Conservation (phyloP, 1,140 invertebrate genomes). For the Gryon sp. region DNA sequence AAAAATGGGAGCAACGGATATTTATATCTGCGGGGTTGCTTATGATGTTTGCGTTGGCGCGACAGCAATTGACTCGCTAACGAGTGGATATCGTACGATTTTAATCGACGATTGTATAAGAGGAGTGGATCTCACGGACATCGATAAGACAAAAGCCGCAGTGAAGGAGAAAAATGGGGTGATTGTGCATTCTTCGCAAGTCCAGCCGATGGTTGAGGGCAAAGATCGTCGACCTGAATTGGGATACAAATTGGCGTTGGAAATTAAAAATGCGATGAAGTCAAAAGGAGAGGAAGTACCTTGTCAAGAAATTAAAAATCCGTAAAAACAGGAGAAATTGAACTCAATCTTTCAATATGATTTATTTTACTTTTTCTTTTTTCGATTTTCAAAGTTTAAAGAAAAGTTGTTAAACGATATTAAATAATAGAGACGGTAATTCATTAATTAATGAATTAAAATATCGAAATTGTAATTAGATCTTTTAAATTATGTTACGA, state of each 20-base stretch:
- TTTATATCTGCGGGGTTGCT: conserved; percentile 96
- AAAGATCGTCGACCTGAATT: conserved; percentile 91
- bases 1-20: conserved; percentile 90
- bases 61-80: conserved; percentile 91
- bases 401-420: too few relatives aligned
- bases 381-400: too few relatives aligned
- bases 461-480: too few relatives aligned
- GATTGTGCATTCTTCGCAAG: conserved; percentile 88
- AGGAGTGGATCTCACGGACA: conserved; percentile 91
- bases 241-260: conserved; percentile 91
- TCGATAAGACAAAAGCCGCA: conserved; percentile 88
- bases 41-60: conserved; percentile 98
- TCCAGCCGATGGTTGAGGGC: conserved; percentile 91
- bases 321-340: too few relatives aligned
- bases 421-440: too few relatives aligned
- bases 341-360: too few relatives aligned
- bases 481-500: too few relatives aligned
- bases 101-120: conserved; percentile 94
- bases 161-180: conserved; percentile 88
- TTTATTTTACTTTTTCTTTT: too few relatives aligned
- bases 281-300: neutral
- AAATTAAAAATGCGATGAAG: conserved; percentile 82
- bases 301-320: neutral
- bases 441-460: too few relatives aligned
- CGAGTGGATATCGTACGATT: conserved; percentile 93